A percentile compares a stretch with the other conserved stretches of the same genome.
Evolutionary conservation across 1,140 invertebrate species (phyloP).

Genomic region (Xylocopa sonorina): DNA sequence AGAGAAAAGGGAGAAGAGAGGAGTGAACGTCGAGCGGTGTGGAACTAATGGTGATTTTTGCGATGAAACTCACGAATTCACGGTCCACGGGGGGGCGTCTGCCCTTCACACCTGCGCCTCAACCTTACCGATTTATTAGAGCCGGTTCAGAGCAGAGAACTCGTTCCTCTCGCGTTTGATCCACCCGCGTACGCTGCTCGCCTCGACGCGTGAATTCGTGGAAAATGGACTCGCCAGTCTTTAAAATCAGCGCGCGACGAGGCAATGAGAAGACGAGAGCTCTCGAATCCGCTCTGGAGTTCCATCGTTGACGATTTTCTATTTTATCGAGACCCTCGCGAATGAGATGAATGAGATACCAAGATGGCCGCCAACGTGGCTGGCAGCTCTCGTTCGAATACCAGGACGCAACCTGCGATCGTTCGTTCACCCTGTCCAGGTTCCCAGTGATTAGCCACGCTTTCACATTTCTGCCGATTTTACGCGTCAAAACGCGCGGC

Average conservation of each 20-base stretch:
- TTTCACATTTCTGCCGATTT: too few relatives aligned
- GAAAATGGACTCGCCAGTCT: constrained; percentile 6
- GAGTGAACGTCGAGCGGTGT: constrained; percentile 34
- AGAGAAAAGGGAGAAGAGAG: background rate
- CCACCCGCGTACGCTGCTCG: constrained; percentile 65
- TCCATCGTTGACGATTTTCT: constrained; percentile 3
- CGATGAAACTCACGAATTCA: constrained; percentile 73
- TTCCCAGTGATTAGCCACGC: too few relatives aligned
- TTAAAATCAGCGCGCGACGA: background rate
- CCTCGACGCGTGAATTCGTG: constrained; percentile 48
- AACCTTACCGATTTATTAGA: constrained; percentile 66
- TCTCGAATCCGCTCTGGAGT: constrained; percentile 7
- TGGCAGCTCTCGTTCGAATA: too few relatives aligned
- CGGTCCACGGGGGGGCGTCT: constrained; percentile 69
- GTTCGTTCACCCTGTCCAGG: too few relatives aligned
- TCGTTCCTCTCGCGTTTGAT: constrained; percentile 65
- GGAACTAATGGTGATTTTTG: constrained; percentile 71
- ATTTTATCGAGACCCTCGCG: background rate
- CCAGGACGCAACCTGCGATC: too few relatives aligned
- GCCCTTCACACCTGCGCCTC: constrained; percentile 63
- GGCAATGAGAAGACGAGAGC: too few relatives aligned
- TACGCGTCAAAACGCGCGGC: too few relatives aligned
- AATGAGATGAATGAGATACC: too few relatives aligned
- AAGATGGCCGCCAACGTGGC: too few relatives aligned
- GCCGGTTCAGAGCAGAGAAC: constrained; percentile 60